A percentile compares a stretch with the other conserved stretches of the same genome.
These are phyloP conservation scores for Patella depressa DNA, from an alignment of 2,888 invertebrate species.

Conservation along the genomic window DNA sequence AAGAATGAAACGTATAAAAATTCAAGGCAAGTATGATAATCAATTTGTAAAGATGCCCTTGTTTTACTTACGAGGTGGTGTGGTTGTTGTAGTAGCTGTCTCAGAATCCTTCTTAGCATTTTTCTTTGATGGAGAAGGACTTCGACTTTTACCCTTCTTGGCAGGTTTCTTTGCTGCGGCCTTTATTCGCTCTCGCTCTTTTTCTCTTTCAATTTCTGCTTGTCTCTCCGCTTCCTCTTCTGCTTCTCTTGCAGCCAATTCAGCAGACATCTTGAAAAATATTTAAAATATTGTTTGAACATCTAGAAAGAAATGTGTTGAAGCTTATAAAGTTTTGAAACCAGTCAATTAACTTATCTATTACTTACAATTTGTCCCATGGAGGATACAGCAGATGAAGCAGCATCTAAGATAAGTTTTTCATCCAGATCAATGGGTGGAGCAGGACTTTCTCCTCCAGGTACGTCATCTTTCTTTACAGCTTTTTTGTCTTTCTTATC, in stretches of 20 bases:
- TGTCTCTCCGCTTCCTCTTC: conserved; percentile 66
- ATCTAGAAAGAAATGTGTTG: not conserved
- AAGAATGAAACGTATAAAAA: no score
- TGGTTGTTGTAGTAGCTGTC: conserved; percentile 42
- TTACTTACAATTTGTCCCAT: conserved; percentile 63
- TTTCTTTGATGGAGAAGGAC: conserved; percentile 69
- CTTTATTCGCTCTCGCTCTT: conserved; percentile 54
- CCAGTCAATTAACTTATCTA: not conserved
- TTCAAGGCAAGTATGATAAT: no score
- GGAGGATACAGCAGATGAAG: conserved; percentile 48
- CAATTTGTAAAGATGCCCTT: no score
- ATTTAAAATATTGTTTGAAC: not conserved
- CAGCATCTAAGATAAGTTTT: conserved; percentile 65
- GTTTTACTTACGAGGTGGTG: conserved; percentile 39
- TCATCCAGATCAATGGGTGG: conserved; percentile 67
- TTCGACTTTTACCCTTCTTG: conserved; percentile 60
- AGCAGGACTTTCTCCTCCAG: conserved; percentile 56
- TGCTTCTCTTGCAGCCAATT: conserved; percentile 64
- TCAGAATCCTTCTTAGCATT: conserved; percentile 50
- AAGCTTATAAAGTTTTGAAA: not conserved
- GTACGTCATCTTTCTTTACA: conserved; percentile 48
- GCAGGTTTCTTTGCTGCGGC: conserved; percentile 50
- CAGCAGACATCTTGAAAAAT: conserved; percentile 54
- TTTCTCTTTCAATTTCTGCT: conserved; percentile 57
- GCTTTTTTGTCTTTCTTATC: conserved; percentile 56